Percentiles rank a stretch among this genome's conserved stretches.
phyloP scores from a whole-genome alignment of 2,888 invertebrate genomes.

The Melieria crassipennis region DNA sequence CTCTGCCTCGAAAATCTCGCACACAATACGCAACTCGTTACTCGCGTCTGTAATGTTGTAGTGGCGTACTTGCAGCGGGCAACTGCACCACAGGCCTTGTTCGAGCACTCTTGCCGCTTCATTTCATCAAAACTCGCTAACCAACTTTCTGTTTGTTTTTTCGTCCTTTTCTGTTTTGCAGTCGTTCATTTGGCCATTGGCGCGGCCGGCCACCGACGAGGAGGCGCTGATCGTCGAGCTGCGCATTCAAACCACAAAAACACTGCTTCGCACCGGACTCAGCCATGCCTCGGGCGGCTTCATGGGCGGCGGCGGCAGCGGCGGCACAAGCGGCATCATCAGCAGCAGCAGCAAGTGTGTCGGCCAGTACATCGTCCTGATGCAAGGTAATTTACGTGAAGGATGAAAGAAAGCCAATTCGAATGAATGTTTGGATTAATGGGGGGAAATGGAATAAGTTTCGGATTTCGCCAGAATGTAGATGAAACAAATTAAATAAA shows the following conservation, averaged over 20 bases:
- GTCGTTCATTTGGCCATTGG: slow-evolving; percentile 77
- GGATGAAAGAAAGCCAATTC: not conserved
- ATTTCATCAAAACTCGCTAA: no score
- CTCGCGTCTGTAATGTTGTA: no score
- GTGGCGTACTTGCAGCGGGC: no score
- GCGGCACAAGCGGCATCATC: slow-evolving; percentile 55
- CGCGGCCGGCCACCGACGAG: slow-evolving; percentile 71
- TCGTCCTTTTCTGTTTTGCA: slow-evolving; percentile 50
- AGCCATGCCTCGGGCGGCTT: slow-evolving; percentile 49
- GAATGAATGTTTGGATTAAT: no score
- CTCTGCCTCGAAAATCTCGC: no score
- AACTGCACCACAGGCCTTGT: no score
- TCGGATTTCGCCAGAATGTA: no score
- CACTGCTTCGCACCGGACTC: slow-evolving; percentile 53
- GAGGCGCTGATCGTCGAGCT: slow-evolving; percentile 72
- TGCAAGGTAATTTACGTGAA: slow-evolving; percentile 56
- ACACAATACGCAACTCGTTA: no score
- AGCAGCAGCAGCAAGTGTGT: slow-evolving; percentile 59
- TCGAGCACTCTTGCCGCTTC: no score
- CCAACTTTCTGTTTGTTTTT: not conserved
- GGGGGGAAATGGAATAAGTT: no score
- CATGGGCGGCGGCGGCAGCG: slow-evolving; percentile 48
- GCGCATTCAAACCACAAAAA: slow-evolving; percentile 59
- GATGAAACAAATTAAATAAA: no score
- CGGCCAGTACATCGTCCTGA: slow-evolving; percentile 57